Percentiles rank a stretch among this genome's conserved stretches.
Conservation (phyloP, 2,113 vertebrate species). For the Malaclemys terrapin region DNA sequence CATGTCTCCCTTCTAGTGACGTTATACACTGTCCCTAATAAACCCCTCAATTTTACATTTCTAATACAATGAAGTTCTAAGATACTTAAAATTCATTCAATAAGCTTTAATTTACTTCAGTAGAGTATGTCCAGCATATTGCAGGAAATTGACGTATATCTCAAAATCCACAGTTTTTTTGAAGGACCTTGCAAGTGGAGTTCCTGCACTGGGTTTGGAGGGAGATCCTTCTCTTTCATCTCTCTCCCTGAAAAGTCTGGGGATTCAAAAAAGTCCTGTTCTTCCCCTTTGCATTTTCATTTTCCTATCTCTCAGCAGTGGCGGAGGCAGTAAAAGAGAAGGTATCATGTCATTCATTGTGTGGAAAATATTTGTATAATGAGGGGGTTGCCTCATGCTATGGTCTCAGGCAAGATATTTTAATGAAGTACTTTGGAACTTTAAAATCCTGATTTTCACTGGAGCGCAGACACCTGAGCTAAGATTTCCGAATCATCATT, state of each 20-base stretch:
- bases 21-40: not conserved
- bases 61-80: not conserved
- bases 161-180: not conserved
- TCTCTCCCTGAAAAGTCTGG: not conserved
- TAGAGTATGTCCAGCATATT: not conserved
- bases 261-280: not conserved
- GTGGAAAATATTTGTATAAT: not conserved
- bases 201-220: not conserved
- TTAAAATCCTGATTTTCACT: not conserved
- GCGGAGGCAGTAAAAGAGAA: not conserved
- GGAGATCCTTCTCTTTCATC: not conserved
- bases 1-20: not conserved
- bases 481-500: not conserved
- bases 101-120: not conserved
- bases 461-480: not conserved
- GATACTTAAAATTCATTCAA: not conserved
- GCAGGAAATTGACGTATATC: not conserved
- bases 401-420: not conserved
- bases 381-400: not conserved
- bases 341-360: not conserved
- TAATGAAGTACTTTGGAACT: not conserved
- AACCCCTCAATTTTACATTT: not conserved
- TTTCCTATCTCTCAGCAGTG: not conserved
- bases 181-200: not conserved
- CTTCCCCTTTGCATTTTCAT: not conserved